Evolutionary conservation across 1,140 invertebrate genomes (phyloP).

Genomic region (Drosophila hydei): DNA sequence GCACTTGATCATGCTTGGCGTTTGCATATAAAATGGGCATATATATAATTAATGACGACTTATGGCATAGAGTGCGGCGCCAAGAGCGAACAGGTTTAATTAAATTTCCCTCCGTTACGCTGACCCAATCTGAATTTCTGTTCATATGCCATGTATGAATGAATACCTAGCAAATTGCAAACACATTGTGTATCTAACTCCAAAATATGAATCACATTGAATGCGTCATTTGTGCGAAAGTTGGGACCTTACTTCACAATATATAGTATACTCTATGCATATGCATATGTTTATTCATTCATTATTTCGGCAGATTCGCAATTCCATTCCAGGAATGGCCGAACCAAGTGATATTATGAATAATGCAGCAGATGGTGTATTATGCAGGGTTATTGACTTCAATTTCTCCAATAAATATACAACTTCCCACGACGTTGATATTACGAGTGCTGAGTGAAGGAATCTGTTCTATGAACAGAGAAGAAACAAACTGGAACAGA

Average conservation of each 20-base stretch:
- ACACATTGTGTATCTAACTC: not conserved
- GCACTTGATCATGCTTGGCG: conserved; percentile 58
- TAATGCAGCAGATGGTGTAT: conserved; percentile 31
- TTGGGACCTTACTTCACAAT: not conserved
- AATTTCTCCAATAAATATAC: not conserved
- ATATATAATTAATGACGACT: conserved; percentile 73
- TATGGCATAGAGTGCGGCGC: conserved; percentile 37
- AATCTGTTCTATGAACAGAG: no score
- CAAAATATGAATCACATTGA: not conserved
- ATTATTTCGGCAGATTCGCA: conserved; percentile 22
- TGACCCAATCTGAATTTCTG: not conserved
- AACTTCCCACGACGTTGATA: no score
- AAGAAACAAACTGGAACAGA: no score
- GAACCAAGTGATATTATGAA: conserved; percentile 24
- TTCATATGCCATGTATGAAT: conserved; percentile 1
- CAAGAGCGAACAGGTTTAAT: conserved; percentile 51
- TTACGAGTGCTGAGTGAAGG: no score
- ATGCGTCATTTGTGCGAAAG: not conserved
- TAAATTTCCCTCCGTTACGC: conserved; percentile 5
- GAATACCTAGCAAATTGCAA: not conserved
- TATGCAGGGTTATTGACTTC: not conserved
- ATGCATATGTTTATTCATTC: conserved; percentile 15
- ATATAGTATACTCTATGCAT: conserved; percentile 1
- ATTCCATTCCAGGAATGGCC: conserved; percentile 14
- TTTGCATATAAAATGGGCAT: no score